A percentile compares a stretch with the other conserved stretches of the same genome.
These are phyloP conservation scores for Sympetrum striolatum DNA, from an alignment of 2,888 invertebrate species.

Conservation along the genomic window DNA sequence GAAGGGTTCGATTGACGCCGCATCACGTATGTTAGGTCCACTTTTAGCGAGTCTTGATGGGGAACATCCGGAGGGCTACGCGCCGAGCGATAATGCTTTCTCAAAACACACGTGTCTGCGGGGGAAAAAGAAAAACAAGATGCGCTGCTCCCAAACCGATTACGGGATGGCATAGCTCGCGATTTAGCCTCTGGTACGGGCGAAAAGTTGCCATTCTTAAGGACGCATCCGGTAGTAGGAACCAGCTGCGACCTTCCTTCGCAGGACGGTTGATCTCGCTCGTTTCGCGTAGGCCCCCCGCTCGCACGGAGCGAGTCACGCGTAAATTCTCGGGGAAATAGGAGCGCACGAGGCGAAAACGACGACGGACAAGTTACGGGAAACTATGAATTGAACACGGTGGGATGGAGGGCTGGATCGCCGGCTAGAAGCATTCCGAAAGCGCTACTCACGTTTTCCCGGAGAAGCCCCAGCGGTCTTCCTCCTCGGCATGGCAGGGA, in stretches of 20 bases:
- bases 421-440: conserved; percentile 4
- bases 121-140: neutral
- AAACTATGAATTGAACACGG: neutral
- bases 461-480: conserved; percentile 39
- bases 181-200: neutral
- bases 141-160: neutral
- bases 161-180: neutral
- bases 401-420: neutral
- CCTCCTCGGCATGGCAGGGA: conserved; percentile 42
- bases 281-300: neutral
- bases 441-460: conserved; percentile 30
- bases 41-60: neutral
- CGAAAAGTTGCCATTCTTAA: conserved; percentile 1
- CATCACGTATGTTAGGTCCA: conserved; percentile 1
- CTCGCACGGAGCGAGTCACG: neutral
- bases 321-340: neutral
- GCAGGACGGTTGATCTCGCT: neutral
- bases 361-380: neutral
- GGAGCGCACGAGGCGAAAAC: neutral
- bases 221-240: neutral
- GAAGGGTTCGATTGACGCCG: conserved; percentile 30
- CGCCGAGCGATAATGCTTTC: neutral
- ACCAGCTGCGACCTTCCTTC: conserved; percentile 8
- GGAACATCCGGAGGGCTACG: neutral
- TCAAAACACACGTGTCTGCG: conserved; percentile 10